phyloP scores from a whole-genome alignment of 2,113 vertebrate species.

The Nannospalax galili region DNA sequence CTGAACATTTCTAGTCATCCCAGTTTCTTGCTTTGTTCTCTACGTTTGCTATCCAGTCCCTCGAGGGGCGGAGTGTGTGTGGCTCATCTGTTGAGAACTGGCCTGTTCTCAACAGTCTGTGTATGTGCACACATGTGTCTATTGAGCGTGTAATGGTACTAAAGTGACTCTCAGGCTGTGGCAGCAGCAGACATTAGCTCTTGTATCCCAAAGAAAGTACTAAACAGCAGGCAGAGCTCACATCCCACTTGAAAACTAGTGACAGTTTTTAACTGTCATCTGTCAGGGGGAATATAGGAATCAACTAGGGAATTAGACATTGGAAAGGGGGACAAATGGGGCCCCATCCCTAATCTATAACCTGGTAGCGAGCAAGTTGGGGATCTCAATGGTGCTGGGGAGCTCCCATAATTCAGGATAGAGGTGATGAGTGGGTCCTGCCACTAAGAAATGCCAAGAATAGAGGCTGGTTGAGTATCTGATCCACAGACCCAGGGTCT shows the following conservation, averaged over 20 bases:
- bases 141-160: neutral
- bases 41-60: too few relatives aligned
- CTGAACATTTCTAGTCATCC: accelerated
- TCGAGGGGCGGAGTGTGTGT: too few relatives aligned
- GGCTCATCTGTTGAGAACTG: neutral
- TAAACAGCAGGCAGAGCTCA: neutral
- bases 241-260: neutral
- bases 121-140: neutral
- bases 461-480: neutral
- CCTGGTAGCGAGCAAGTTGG: neutral
- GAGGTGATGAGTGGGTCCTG: neutral
- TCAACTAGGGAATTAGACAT: neutral
- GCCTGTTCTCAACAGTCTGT: accelerated
- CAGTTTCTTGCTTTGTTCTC: neutral
- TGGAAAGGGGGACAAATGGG: neutral
- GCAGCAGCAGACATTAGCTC: neutral
- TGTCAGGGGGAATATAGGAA: neutral
- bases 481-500: neutral
- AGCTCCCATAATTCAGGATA: neutral
- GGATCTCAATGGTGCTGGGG: neutral
- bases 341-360: neutral
- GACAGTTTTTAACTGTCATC: neutral
- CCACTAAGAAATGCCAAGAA: neutral
- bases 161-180: neutral
- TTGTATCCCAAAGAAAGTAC: neutral